phyloP scores from a whole-genome alignment of 1,140 invertebrate species.

The Drosophila repleta region DNA sequence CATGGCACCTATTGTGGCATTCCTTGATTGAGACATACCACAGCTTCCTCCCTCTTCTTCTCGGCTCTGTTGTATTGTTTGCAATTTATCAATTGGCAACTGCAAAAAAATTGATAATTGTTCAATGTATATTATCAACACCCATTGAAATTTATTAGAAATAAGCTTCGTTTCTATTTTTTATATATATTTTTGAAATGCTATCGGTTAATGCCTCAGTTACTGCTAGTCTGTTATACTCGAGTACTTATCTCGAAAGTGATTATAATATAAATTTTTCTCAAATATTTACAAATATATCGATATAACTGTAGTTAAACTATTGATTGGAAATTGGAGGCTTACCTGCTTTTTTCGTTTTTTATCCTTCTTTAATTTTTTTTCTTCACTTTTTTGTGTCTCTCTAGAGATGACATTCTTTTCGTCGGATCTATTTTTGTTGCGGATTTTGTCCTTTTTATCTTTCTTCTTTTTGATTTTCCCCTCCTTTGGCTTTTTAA shows the following conservation, averaged over 20 bases:
- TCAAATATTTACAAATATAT: no score
- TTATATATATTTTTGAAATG: no score
- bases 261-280: no score
- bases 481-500: slow-evolving; percentile 88
- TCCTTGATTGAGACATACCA: no score
- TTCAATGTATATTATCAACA: no score
- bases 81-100: slow-evolving; percentile 4
- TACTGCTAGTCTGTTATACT: no score
- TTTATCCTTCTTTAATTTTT: slow-evolving; percentile 86
- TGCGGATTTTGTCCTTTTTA: slow-evolving; percentile 88
- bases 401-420: slow-evolving; percentile 19
- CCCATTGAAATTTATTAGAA: no score
- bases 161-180: no score
- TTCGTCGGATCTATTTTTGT: slow-evolving; percentile 85
- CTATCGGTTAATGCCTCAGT: no score
- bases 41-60: no score
- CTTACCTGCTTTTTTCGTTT: slow-evolving; percentile 84
- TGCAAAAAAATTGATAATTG: neutral
- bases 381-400: slow-evolving; percentile 86
- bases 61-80: neutral
- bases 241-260: no score
- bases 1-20: no score
- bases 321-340: neutral
- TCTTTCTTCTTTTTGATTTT: slow-evolving; percentile 91
- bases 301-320: neutral